Conservation (phyloP, 1,140 invertebrate genomes). For the Apis laboriosa region DNA sequence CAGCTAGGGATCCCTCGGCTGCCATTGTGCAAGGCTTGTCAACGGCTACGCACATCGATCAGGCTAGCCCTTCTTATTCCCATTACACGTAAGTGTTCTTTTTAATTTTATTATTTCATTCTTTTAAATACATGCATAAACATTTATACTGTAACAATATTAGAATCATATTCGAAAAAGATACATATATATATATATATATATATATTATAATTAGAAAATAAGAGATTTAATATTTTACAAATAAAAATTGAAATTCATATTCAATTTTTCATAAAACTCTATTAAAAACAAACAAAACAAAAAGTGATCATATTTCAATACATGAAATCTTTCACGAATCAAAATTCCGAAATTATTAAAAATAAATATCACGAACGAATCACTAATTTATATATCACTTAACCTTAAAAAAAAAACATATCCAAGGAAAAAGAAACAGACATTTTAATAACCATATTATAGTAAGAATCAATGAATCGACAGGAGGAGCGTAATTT, state of each 20-base stretch:
- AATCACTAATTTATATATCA: not conserved
- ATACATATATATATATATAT: too few species aligned
- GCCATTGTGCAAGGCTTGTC: conserved; percentile 75
- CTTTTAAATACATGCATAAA: not conserved
- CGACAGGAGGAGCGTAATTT: not conserved
- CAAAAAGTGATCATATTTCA: not conserved
- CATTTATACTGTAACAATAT: too few species aligned
- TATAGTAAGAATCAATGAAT: conserved; percentile 17
- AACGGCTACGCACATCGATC: conserved; percentile 76
- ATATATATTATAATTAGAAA: too few species aligned
- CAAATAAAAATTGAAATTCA: too few species aligned
- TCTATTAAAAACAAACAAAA: too few species aligned
- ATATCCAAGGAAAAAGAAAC: not conserved
- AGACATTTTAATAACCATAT: not conserved
- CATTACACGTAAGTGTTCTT: conserved; percentile 78
- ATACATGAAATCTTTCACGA: not conserved
- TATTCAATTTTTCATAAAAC: not conserved
- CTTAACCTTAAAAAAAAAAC: not conserved
- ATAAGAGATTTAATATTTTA: too few species aligned
- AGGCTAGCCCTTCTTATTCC: conserved; percentile 76
- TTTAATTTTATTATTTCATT: not conserved
- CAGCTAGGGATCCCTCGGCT: conserved; percentile 76
- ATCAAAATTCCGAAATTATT: not conserved
- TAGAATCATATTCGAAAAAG: too few species aligned
- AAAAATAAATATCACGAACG: too few species aligned